phyloP scores from a whole-genome alignment of 2,113 vertebrate species.

The Cinclus mexicanus region DNA sequence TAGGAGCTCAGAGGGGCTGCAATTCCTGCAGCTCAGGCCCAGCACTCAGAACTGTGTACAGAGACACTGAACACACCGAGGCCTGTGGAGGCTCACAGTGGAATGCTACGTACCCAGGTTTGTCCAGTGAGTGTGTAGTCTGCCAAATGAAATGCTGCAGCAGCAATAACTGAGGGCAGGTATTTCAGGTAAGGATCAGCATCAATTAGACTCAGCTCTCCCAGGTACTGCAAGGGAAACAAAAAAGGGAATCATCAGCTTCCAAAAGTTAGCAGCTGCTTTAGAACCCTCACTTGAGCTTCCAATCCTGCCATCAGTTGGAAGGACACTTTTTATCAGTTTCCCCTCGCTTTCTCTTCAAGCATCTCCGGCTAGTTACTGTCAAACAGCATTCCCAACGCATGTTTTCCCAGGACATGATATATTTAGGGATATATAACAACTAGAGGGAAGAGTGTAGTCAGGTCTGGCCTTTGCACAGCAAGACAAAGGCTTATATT shows the following conservation, averaged over 20 bases:
- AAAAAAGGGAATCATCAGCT: neutral
- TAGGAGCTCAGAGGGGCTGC: neutral
- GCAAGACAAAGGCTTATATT: neutral
- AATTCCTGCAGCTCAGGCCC: neutral
- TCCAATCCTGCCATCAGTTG: neutral
- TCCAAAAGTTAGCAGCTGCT: neutral
- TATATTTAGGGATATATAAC: neutral
- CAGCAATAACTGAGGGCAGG: conserved; percentile 89
- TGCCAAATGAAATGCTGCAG: conserved; percentile 87
- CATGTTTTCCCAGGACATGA: neutral
- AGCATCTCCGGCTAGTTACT: neutral
- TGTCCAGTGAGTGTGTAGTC: conserved; percentile 82
- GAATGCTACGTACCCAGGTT: conserved; percentile 83
- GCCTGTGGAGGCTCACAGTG: fast-evolving
- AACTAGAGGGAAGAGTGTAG: neutral
- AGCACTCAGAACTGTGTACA: fast-evolving
- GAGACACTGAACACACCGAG: neutral
- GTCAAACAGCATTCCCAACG: neutral
- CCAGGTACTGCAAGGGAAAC: conserved; percentile 82
- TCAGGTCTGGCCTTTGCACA: neutral
- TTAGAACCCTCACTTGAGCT: neutral
- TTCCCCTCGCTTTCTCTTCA: neutral
- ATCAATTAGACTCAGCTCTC: conserved; percentile 92
- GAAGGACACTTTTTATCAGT: neutral
- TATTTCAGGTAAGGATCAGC: conserved; percentile 94